Evolutionary conservation across 2,113 vertebrate genomes (phyloP).

Genomic region (Nematolebias whitei): DNA sequence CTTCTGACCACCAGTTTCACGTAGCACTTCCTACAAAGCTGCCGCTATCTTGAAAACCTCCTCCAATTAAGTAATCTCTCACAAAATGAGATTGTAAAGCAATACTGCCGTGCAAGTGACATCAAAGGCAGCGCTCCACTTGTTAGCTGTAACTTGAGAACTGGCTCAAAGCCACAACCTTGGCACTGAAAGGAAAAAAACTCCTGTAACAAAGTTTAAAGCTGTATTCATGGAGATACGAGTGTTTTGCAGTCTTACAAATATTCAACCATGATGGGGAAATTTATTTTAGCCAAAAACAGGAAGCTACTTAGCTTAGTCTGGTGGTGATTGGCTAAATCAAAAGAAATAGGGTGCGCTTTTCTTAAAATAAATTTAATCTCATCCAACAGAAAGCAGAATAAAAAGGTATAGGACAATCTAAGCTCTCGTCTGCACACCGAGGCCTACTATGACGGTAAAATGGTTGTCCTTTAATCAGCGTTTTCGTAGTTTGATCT

Average conservation of each 20-base stretch:
- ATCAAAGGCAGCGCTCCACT: slow-evolving; percentile 37
- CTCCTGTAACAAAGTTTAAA: slow-evolving; percentile 32
- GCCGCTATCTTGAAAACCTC: slow-evolving; percentile 52
- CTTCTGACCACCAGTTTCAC: slow-evolving; percentile 32
- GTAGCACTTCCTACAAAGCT: slow-evolving; percentile 8
- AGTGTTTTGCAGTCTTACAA: background rate
- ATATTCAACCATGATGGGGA: background rate
- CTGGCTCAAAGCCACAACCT: slow-evolving; percentile 1
- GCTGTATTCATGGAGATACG: background rate
- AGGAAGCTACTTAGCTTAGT: background rate
- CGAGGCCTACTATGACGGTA: too few species aligned
- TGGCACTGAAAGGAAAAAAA: slow-evolving; percentile 5
- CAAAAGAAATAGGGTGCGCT: background rate
- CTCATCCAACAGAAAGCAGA: background rate
- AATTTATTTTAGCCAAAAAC: background rate
- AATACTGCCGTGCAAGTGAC: slow-evolving; percentile 35
- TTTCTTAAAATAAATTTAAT: too few species aligned
- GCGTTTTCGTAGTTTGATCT: too few species aligned
- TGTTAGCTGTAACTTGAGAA: slow-evolving; percentile 50
- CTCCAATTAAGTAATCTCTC: slow-evolving; percentile 35
- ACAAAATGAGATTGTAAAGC: slow-evolving; percentile 47
- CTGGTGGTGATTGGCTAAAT: background rate
- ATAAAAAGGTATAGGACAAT: background rate
- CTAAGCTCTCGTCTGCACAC: too few species aligned
- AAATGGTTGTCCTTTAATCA: too few species aligned